Conservation (phyloP, 35 echinoderm and acorn worm species). For the Nesometra sesokonis region DNA sequence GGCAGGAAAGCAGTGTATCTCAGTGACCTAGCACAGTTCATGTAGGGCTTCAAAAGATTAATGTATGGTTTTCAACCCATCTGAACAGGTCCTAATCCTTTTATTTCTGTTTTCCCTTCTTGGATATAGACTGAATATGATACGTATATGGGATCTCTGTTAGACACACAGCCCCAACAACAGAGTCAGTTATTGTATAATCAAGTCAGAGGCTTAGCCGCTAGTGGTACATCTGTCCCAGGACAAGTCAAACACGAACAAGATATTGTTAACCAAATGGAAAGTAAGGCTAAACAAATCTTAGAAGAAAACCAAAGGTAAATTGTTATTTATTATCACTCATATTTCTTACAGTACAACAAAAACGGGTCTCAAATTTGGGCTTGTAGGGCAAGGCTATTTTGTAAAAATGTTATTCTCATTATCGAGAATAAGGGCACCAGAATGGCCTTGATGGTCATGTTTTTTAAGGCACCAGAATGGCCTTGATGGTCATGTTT, state of each 20-base stretch:
- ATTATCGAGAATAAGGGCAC: no score
- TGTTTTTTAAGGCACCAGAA: no score
- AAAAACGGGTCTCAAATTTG: no score
- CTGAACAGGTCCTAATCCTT: background rate
- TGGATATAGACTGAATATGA: conserved; percentile 68
- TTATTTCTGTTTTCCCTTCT: no score
- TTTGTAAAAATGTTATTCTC: no score
- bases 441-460: no score
- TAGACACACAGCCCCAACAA: conserved; percentile 78
- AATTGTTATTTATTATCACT: background rate
- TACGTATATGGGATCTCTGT: conserved; percentile 62
- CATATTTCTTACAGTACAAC: no score
- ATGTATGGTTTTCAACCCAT: background rate
- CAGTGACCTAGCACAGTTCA: no score
- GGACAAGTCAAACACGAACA: conserved; percentile 52
- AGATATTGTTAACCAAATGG: conserved; percentile 42
- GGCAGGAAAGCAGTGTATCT: no score
- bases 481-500: no score
- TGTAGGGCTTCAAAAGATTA: no score
- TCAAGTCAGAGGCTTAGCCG: conserved; percentile 70
- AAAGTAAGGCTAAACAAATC: conserved; percentile 36
- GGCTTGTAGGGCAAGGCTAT: no score
- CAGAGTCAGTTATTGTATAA: conserved; percentile 73
- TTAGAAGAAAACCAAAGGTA: conserved; percentile 89
- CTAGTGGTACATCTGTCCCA: conserved; percentile 51